A percentile compares a stretch with the other conserved stretches of the same genome.
Evolutionary conservation across 2,888 invertebrate species (phyloP).

Genomic region (Drosophila quinaria): DNA sequence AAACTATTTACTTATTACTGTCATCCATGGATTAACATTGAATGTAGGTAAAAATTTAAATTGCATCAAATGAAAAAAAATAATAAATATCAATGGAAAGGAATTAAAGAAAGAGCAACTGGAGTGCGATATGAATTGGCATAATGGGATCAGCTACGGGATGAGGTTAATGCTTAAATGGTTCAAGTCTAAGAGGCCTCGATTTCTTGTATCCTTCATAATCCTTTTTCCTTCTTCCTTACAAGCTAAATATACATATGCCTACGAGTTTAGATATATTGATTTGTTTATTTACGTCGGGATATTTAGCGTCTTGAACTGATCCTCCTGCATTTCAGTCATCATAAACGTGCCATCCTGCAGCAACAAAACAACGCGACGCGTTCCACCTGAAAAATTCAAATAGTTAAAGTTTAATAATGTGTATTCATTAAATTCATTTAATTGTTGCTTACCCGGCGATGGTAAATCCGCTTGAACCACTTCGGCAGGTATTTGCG

Average conservation of each 20-base stretch:
- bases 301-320: constrained; percentile 87
- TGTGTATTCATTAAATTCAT: neutral
- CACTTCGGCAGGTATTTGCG: constrained; percentile 94
- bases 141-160: constrained; percentile 49
- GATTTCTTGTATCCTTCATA: constrained; percentile 5
- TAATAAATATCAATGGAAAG: constrained; percentile 11
- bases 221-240: constrained; percentile 4
- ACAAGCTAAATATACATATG: constrained; percentile 43
- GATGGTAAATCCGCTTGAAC: constrained; percentile 94
- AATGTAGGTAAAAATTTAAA: constrained; percentile 15
- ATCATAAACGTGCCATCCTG: constrained; percentile 95
- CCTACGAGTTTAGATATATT: constrained; percentile 36
- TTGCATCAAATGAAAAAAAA: constrained; percentile 9
- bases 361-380: constrained; percentile 93
- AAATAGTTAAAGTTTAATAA: too few relatives aligned
- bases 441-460: constrained; percentile 88
- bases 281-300: constrained; percentile 78
- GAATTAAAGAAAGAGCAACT: constrained; percentile 20
- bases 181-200: constrained; percentile 39
- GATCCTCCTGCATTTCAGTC: constrained; percentile 95
- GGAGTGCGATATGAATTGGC: constrained; percentile 59
- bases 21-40: constrained; percentile 19
- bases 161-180: constrained; percentile 33
- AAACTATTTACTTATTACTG: constrained; percentile 31
- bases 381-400: constrained; percentile 89